A percentile compares a stretch with the other conserved stretches of the same genome.
Evolutionary conservation across 92 coral and sea anemone species (phyloP).

Genomic region (Palythoa grandiflora): DNA sequence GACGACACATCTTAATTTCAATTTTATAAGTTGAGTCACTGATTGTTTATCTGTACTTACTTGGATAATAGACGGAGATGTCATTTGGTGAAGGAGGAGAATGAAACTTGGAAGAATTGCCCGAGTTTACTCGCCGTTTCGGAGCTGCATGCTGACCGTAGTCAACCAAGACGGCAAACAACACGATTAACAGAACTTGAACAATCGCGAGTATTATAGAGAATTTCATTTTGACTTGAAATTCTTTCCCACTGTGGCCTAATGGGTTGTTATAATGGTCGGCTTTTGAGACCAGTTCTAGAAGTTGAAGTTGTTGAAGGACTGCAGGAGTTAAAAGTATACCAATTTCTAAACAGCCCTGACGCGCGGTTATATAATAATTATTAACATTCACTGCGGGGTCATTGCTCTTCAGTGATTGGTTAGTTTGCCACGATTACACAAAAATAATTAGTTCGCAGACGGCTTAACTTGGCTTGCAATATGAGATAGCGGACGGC

Average conservation of each 20-base stretch:
- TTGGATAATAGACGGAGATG: slow-evolving; percentile 70
- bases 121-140: slow-evolving; percentile 55
- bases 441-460: too few relatives aligned
- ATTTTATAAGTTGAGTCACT: background rate
- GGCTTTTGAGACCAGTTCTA: too few relatives aligned
- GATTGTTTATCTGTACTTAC: slow-evolving; percentile 55
- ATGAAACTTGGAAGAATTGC: slow-evolving; percentile 17
- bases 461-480: too few relatives aligned
- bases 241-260: background rate
- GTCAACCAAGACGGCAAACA: slow-evolving; percentile 77
- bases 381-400: too few relatives aligned
- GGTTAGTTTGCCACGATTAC: too few relatives aligned
- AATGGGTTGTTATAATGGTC: too few relatives aligned
- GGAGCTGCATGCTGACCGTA: slow-evolving; percentile 83
- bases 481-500: too few relatives aligned
- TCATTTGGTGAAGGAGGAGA: slow-evolving; percentile 59
- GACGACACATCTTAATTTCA: background rate
- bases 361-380: too few relatives aligned
- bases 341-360: too few relatives aligned
- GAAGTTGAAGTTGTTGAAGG: too few relatives aligned
- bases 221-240: slow-evolving; percentile 61
- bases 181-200: slow-evolving; percentile 72
- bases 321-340: too few relatives aligned
- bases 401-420: too few relatives aligned
- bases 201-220: slow-evolving; percentile 63